Conservation (phyloP, 2,113 vertebrate species). For the Lates calcarifer region DNA sequence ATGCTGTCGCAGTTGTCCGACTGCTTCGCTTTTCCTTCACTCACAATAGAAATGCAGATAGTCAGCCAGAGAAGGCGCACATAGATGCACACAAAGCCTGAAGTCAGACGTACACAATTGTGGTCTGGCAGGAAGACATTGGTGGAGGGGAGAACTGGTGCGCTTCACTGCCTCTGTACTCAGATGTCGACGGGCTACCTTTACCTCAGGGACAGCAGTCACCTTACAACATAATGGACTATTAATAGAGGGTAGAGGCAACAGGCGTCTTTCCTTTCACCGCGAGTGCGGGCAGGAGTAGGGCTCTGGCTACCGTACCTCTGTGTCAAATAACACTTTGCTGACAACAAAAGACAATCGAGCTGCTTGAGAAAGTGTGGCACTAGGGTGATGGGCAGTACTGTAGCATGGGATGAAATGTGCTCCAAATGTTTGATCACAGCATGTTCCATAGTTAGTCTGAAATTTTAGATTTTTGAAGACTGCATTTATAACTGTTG, state of each 20-base stretch:
- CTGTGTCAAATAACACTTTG: constrained; percentile 44
- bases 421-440: background rate
- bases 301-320: constrained; percentile 21
- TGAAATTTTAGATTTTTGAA: background rate
- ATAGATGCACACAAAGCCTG: constrained; percentile 43
- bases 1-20: constrained; percentile 16
- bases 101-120: constrained; percentile 51
- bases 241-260: constrained; percentile 74
- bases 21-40: constrained; percentile 44
- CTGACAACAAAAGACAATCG: constrained; percentile 31
- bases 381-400: background rate
- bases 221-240: constrained; percentile 81
- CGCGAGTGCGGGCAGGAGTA: constrained; percentile 15
- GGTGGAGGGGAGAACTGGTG: constrained; percentile 19
- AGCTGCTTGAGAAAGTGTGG: constrained; percentile 22
- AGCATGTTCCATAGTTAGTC: background rate
- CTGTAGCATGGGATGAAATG: constrained; percentile 19
- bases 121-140: constrained; percentile 53
- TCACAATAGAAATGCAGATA: constrained; percentile 36
- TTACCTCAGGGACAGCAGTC: constrained; percentile 68
- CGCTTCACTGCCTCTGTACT: constrained; percentile 61
- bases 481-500: background rate
- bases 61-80: constrained; percentile 6
- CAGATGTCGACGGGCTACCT: constrained; percentile 71
- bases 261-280: constrained; percentile 71